Base-by-base conservation (phyloP, 2,888 invertebrate genomes). In the Epinotia brunnichana region DNA sequence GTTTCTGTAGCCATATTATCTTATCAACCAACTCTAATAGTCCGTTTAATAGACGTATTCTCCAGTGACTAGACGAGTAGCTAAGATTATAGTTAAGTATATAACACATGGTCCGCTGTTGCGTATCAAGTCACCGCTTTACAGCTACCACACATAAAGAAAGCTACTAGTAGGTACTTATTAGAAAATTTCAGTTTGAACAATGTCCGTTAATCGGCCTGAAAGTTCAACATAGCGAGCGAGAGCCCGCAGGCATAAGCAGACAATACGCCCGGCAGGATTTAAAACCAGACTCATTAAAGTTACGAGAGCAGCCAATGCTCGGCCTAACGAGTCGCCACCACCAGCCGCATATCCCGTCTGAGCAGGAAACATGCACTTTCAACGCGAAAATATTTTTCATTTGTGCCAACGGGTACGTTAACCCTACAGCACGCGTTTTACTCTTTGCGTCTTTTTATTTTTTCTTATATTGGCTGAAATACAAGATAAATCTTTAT, bases 221-320 rank as follows among this genome's bases (percentile, higher is more conserved):
- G 41, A 29, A 72, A 72, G 71, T 60, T 13, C 29, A 48, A 67
- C 39, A 53, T 64, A 5, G 56, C 39, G 19, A 24, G 48, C 53
- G 66, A 67, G 67, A 44, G 35, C 54, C 35, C 29, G 66, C 51
- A 62, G 44, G 54, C 60, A 56, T 29, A 4, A 11, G 17, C 63
- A 53, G 54, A 68, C 69, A 69, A 67, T 62, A 59, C 44, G 62
- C 39, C 48, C 35, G 56, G 61, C 48, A 56, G 73, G 66, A 66
- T 63, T 76, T 75, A 66, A 74, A 75, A 75, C 72, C 73, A 63
- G 70, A 57, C 77, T 77, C 75, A 74, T 77, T 77, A 78, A 74
- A 73, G 51, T 74, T 39, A 51, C 70, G 67, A 68, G 41, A 63
- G 72, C 69, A 21, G 62, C 69, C 48, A 69, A 73, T 53, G 59